Base-by-base conservation (phyloP, 2,113 vertebrate species). In the Mungos mungo region DNA sequence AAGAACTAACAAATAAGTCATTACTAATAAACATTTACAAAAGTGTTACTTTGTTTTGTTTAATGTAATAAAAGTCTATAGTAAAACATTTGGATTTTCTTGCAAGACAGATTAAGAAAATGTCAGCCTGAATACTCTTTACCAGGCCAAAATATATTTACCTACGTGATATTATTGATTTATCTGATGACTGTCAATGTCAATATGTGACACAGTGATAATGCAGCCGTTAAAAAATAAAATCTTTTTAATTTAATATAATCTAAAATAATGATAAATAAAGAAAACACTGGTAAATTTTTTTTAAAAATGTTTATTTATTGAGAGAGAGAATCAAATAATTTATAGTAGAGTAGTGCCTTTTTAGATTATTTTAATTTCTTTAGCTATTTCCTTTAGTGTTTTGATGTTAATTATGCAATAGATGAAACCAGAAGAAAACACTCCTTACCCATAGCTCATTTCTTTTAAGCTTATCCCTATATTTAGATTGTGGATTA, bases 241-340 rank as follows among this genome's bases (percentile, higher is more conserved):
- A 92, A 65, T 38, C 82, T 25, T 87, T 94, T 68, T 74, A 88
- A 83, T 83, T 14, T 77, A 35, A 33, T 21, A 1, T 81, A 47
- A 91, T 18, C 12, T 95, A 95, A 88, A 95, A 95, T 69, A 83
- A 76, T 60, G 15, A 86, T 83, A 79, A 90, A 50, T 82, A 52
- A 63, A 82, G n/a, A 52, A 96, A 91, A 47, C 5, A 71, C 47
- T 47, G 50, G 38, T 35, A 83, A 7, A 60, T 21, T 60, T 60
- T 21, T 21, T 54, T 8, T 8, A 60, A 57, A 57, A 60, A 60
- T 60, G 57, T 60, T 60, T 23, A 23, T 60, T 60, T 23, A 23
- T 8, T 47, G 45, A 60, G 7, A 60, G 21, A 23, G 7, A 23
- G 21, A 23, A 23, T 60, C 21, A 50, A 79, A 79, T 71, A 82